Conservation (phyloP, 2,888 invertebrate genomes). For the Rhopalosiphum nymphaeae region DNA sequence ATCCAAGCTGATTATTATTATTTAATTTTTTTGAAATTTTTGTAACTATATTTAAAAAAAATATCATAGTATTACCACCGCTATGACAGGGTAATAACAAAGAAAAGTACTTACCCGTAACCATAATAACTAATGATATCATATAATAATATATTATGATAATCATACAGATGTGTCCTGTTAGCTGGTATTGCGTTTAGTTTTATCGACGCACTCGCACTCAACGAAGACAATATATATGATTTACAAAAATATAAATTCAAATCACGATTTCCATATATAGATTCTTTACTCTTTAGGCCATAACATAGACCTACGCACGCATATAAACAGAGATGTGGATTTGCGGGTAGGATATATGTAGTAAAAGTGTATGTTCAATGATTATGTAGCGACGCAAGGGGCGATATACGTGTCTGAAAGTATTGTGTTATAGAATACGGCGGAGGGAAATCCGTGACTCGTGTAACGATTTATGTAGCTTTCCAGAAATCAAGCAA, state of each 20-base stretch:
- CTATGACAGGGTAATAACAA: background rate
- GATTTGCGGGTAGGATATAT: background rate
- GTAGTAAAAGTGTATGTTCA: background rate
- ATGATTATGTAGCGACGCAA: background rate
- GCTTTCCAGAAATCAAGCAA: background rate
- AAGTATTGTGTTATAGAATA: background rate
- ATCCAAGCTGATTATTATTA: background rate
- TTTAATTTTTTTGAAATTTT: background rate
- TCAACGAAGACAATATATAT: background rate
- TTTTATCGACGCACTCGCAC: background rate
- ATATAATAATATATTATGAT: background rate
- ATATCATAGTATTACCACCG: background rate
- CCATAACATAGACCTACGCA: background rate
- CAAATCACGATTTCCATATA: background rate
- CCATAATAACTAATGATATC: background rate
- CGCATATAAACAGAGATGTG: background rate
- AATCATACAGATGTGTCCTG: background rate
- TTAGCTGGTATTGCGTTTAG: background rate
- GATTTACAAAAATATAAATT: background rate
- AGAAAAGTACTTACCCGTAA: background rate
- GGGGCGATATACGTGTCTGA: background rate
- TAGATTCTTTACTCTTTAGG: background rate
- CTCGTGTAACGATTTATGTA: background rate
- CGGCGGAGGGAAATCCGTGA: background rate
- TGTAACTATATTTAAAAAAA: background rate